Conservation (phyloP, 2,888 invertebrate genomes). For the Aproaerema taeniolella region DNA sequence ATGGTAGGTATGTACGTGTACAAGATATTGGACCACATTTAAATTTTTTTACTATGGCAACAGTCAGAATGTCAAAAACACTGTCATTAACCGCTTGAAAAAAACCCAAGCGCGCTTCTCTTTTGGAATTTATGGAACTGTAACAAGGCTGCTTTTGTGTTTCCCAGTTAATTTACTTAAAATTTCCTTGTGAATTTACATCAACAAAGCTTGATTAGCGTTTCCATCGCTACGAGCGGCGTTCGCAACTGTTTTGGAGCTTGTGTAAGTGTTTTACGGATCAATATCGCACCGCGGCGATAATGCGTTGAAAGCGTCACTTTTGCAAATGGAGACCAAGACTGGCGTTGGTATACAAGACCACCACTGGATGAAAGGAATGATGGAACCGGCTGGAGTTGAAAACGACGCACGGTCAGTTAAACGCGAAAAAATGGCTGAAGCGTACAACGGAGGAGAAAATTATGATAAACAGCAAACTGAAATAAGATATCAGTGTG, state of each 20-base stretch:
- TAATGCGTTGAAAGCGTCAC: constrained; percentile 50
- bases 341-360: constrained; percentile 60
- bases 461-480: constrained; percentile 53
- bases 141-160: constrained; percentile 77
- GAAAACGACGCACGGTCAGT: constrained; percentile 57
- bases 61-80: constrained; percentile 41
- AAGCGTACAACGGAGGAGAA: constrained; percentile 51
- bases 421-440: constrained; percentile 69
- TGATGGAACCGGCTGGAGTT: constrained; percentile 67
- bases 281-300: constrained; percentile 50
- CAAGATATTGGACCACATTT: too few relatives aligned
- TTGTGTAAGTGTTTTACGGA: constrained; percentile 39
- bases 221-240: constrained; percentile 31
- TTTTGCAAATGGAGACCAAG: constrained; percentile 60
- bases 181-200: constrained; percentile 49
- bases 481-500: constrained; percentile 54
- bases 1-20: too few relatives aligned
- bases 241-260: constrained; percentile 37
- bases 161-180: constrained; percentile 54
- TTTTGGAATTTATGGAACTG: constrained; percentile 76
- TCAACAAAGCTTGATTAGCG: constrained; percentile 62
- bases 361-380: constrained; percentile 70
- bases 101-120: constrained; percentile 74
- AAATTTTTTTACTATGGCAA: too few relatives aligned
- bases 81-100: constrained; percentile 69